Base-by-base conservation (phyloP, 2,888 invertebrate genomes). In the Morinoia aosen region DNA sequence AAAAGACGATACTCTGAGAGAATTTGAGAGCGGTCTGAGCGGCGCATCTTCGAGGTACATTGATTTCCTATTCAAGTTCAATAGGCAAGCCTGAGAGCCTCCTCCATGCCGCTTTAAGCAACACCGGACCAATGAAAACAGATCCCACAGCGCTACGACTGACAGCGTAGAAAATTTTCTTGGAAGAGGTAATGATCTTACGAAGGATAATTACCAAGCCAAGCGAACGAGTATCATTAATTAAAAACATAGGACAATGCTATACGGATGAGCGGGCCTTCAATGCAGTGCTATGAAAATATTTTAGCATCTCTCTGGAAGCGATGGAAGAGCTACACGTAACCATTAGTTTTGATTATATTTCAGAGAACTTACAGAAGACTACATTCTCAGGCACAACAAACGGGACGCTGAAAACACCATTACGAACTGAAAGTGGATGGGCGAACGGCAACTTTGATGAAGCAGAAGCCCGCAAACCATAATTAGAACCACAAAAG, bases 21-120 rank as follows among this genome's bases (percentile, higher is more conserved):
- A 76, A 76, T 76, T 76, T 19, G 90, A 39, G 90, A 90, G 90
- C 33, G 90, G 90, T 88, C 90, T 90, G 90, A 90, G 40, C 90
- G 19, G 90, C 90, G 90, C 90, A 19, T 90, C 90, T 90, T 90
- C 90, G 40, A 48, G 90, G 90, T 90, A 40, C 93, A 93, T 93
- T 93, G 93, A 93, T 93, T 93, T 93, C 93, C 93, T 93, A 93
- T 93, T 93, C 57, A 93, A 56, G 93, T 57, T 93, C 93, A 56
- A 93, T 93, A 93, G 93, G 90, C 90, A 48, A 40, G 90, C 90
- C 40, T 11, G 40, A 90, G 90, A 39, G 90, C 40, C 40, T 11
- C 90, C 12, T 11, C 90, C 48, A 90, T 19, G 90, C 40, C 19
- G 40, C 90, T 90, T 40, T 90, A 39, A 90, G 90, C 90, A 48